These are phyloP conservation scores for Drosophila tsacasi DNA, from an alignment of 1,140 invertebrate species.

Conservation along the genomic window DNA sequence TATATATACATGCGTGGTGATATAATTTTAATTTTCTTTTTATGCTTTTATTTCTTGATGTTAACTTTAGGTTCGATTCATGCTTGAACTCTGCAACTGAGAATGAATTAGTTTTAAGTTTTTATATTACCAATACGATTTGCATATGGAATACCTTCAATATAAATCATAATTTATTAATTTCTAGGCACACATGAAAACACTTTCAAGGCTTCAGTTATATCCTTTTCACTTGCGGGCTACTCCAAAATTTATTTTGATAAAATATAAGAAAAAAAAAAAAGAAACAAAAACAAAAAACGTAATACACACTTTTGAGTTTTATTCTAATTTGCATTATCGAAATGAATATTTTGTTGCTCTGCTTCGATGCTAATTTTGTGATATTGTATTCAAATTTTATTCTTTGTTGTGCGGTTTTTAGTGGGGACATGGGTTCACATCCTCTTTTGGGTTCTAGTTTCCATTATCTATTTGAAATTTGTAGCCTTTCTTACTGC, in stretches of 20 bases:
- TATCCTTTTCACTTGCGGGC: constrained; percentile 64
- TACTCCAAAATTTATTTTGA: constrained; percentile 56
- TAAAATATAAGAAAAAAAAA: constrained; percentile 59
- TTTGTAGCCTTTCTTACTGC: constrained; percentile 66
- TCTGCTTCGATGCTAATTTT: constrained; percentile 80
- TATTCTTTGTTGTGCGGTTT: constrained; percentile 23
- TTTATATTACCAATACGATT: constrained; percentile 60
- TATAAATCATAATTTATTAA: constrained; percentile 74
- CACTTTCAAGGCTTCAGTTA: constrained; percentile 56
- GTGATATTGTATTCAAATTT: constrained; percentile 78
- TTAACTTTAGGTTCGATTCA: constrained; percentile 48
- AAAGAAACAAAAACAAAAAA: constrained; percentile 44
- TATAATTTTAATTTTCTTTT: constrained; percentile 80
- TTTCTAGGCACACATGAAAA: constrained; percentile 51
- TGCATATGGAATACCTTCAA: constrained; percentile 70
- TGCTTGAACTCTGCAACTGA: constrained; percentile 45
- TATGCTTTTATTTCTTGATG: constrained; percentile 68
- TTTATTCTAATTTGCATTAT: constrained; percentile 65
- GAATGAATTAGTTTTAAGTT: constrained; percentile 56
- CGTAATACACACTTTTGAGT: constrained; percentile 69
- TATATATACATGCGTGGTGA: constrained; percentile 75
- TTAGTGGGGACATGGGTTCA: constrained; percentile 21
- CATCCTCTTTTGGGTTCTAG: constrained; percentile 19
- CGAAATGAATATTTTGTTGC: constrained; percentile 54
- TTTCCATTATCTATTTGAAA: constrained; percentile 44